Base-by-base conservation (phyloP, 2,113 vertebrate genomes). In the Ceyx melanurus region DNA sequence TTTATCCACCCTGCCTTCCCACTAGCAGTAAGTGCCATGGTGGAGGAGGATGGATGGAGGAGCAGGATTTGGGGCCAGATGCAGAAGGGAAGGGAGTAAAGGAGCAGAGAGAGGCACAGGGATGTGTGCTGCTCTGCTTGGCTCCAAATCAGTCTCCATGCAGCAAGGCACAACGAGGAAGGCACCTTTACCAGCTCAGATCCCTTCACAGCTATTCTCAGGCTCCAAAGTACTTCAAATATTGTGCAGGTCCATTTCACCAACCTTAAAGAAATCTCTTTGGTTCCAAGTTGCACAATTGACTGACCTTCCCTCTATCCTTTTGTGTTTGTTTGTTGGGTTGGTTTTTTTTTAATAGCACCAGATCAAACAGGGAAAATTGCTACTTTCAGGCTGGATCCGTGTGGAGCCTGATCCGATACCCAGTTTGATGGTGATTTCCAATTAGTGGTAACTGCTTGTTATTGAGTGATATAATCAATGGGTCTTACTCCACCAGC, bases 381-480 rank as follows among this genome's bases (percentile, higher is more conserved):
- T 91, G 89, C 91, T 86, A 1, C 64, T 93, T 76, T 93, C 72
- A 33, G n/a, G 68, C 60, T 17, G 13, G 85, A 80, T 68, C 45
- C 3, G 8, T 91, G 87, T 82, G 31, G 87, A 94, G 91, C 82
- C 85, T 77, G 85, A 93, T 77, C 91, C 3, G 1, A 94, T 84
- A 89, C 60, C 80, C 78, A 82, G 90, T 92, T 62, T 92, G 94
- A 94, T 78, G 76, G 95, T 76, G 78, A 94, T 91, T 90, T 96
- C 93, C 82, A 94, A 92, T 95, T 96, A 94, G 91, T 65, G 62
- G 89, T 91, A 92, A 95, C 88, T 95, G 95, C 93, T 93, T 89
- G 91, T 95, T 97, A 96, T 96, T 91, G 92, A 97, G 94, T 92
- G 86, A 92, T 95, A 89, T 75, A 96, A 95, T 96, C 95, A 95